phyloP scores from a whole-genome alignment of 2,797 vertebrate genomes.

The Perodicticus potto region DNA sequence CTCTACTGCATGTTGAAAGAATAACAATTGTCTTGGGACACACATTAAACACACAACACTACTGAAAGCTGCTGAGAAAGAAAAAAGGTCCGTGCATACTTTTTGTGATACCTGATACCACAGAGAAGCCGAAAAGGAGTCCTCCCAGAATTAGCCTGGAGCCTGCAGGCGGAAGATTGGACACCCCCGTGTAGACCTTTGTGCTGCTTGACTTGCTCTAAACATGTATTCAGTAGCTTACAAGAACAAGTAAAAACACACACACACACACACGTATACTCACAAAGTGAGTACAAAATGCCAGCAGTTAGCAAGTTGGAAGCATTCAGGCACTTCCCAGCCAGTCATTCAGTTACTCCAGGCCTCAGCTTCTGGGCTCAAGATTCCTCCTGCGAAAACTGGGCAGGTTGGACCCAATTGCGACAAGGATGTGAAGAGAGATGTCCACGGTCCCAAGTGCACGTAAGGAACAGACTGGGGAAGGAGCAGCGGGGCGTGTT shows the following conservation, averaged over 20 bases:
- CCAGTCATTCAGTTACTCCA: not conserved
- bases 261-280: not conserved
- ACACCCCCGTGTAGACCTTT: too few relatives aligned
- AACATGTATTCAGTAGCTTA: not conserved
- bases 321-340: not conserved
- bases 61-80: too few relatives aligned
- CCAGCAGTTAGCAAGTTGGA: not conserved
- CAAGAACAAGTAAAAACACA: not conserved
- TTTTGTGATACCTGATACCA: too few relatives aligned
- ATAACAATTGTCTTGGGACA: too few relatives aligned
- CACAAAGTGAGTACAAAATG: not conserved
- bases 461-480: not conserved
- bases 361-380: not conserved
- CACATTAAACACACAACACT: too few relatives aligned
- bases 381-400: not conserved
- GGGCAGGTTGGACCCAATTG: not conserved
- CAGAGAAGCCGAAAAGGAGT: too few relatives aligned
- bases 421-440: not conserved
- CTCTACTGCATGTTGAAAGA: too few relatives aligned
- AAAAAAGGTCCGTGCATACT: too few relatives aligned
- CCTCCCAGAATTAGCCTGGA: too few relatives aligned
- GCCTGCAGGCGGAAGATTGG: too few relatives aligned
- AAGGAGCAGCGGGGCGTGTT: not conserved
- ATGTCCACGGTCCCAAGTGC: not conserved
- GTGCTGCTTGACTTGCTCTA: not conserved